These are phyloP conservation scores for Dryobota labecula DNA, from an alignment of 2,888 invertebrate genomes.

Conservation along the genomic window DNA sequence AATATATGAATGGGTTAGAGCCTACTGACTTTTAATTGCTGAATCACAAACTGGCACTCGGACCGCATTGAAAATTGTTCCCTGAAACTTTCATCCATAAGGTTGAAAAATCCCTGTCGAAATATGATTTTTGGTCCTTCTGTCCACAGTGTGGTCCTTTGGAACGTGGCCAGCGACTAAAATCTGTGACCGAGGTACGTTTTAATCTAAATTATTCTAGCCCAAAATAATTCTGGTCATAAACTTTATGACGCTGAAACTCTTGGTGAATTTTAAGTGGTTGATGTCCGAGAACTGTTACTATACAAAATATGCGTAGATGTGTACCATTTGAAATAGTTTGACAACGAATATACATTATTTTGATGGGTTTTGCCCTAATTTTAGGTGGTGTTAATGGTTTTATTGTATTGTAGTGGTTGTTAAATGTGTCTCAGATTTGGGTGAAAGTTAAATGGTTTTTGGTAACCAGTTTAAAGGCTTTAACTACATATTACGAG, in stretches of 20 bases:
- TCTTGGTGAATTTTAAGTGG: slow-evolving; percentile 61
- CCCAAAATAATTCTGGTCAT: slow-evolving; percentile 61
- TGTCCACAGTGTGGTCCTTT: slow-evolving; percentile 27
- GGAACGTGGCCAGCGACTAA: slow-evolving; percentile 65
- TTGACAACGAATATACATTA: slow-evolving; percentile 7
- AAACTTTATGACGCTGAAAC: slow-evolving; percentile 64
- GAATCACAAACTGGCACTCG: slow-evolving; percentile 20
- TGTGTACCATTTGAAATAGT: slow-evolving; percentile 26
- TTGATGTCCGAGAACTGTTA: slow-evolving; percentile 19
- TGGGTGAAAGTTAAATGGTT: neutral
- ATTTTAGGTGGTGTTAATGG: slow-evolving; percentile 15
- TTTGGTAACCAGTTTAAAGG: neutral
- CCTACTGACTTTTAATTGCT: slow-evolving; percentile 46
- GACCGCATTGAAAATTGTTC: neutral
- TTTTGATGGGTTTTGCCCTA: slow-evolving; percentile 11
- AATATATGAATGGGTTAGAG: slow-evolving; percentile 60
- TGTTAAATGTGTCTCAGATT: neutral
- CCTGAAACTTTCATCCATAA: neutral
- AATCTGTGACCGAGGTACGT: slow-evolving; percentile 66
- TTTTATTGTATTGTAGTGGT: slow-evolving; percentile 1
- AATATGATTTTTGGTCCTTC: slow-evolving; percentile 15
- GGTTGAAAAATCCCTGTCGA: neutral
- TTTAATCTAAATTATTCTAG: slow-evolving; percentile 69
- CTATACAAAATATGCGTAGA: slow-evolving; percentile 16
- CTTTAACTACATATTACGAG: neutral